A percentile compares a stretch with the other conserved stretches of the same genome.
phyloP scores from a whole-genome alignment of 2,113 vertebrate genomes.

The Sarotherodon lohbergeri region DNA sequence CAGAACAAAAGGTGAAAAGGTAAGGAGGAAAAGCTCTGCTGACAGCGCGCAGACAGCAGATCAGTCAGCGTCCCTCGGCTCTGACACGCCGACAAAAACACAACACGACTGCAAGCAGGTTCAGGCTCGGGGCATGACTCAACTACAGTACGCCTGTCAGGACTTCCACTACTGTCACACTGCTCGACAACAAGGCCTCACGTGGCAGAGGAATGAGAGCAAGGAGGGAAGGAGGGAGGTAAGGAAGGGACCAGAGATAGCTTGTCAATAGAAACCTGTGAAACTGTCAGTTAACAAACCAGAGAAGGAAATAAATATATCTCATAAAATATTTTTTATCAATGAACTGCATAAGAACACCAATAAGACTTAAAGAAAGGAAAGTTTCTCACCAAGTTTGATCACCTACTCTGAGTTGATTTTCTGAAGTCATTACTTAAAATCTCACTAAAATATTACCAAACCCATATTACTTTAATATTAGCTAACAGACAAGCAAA shows the following conservation, averaged over 20 bases:
- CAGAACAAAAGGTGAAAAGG: not conserved
- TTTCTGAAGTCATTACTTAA: not conserved
- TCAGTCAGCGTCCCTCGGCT: slow-evolving; percentile 5
- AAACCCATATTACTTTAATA: accelerated
- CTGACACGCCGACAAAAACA: not conserved
- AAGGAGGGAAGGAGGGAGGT: not conserved
- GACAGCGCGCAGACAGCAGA: slow-evolving; percentile 24
- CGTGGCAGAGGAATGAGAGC: accelerated
- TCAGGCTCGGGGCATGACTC: not conserved
- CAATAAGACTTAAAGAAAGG: not conserved
- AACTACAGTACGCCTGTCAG: not conserved
- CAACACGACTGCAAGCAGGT: not conserved
- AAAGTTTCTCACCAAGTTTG: not conserved
- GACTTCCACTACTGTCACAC: not conserved
- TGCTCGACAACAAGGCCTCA: not conserved
- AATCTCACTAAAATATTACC: not conserved
- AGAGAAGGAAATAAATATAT: not conserved
- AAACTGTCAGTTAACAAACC: not conserved
- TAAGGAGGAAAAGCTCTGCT: not conserved
- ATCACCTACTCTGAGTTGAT: too few species aligned
- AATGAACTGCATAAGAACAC: accelerated
- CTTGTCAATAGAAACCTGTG: not conserved
- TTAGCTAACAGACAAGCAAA: too few species aligned
- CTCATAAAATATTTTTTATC: not conserved
- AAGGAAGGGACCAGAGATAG: not conserved